phyloP scores from a whole-genome alignment of 2,797 vertebrate genomes.

The Acanthurus leucopareius region DNA sequence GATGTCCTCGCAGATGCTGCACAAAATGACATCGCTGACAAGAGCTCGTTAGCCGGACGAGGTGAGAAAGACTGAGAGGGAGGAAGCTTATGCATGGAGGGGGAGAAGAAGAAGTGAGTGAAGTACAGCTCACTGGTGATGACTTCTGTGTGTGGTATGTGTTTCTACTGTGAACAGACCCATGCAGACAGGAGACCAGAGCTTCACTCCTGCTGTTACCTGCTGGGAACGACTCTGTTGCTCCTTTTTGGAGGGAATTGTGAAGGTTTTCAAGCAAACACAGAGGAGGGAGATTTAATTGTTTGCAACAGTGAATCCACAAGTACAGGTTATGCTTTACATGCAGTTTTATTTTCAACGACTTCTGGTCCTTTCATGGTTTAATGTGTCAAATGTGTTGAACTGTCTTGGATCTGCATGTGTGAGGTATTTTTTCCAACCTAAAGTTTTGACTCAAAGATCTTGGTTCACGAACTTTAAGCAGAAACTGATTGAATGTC shows the following conservation, averaged over 20 bases:
- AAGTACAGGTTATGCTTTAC: neutral
- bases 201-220: slow-evolving; percentile 45
- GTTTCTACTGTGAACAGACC: slow-evolving; percentile 33
- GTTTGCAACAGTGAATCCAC: neutral
- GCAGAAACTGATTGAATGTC: too few relatives aligned
- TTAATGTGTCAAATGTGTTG: too few relatives aligned
- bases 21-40: slow-evolving; percentile 1
- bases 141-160: slow-evolving; percentile 50
- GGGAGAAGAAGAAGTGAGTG: neutral
- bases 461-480: too few relatives aligned
- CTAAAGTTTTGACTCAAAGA: too few relatives aligned
- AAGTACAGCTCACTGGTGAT: slow-evolving; percentile 14
- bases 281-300: neutral
- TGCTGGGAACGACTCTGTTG: slow-evolving; percentile 17
- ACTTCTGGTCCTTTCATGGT: too few relatives aligned
- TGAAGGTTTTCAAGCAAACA: slow-evolving; percentile 32
- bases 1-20: slow-evolving; percentile 15
- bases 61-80: neutral
- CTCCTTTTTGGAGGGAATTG: slow-evolving; percentile 2
- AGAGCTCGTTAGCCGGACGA: slow-evolving; percentile 1
- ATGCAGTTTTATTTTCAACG: neutral
- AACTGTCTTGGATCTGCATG: too few relatives aligned
- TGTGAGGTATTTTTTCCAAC: too few relatives aligned
- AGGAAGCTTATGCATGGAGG: neutral
- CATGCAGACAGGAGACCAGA: slow-evolving; percentile 34